phyloP scores from a whole-genome alignment of 2,113 vertebrate genomes.

The Trichomycterus rosablanca region DNA sequence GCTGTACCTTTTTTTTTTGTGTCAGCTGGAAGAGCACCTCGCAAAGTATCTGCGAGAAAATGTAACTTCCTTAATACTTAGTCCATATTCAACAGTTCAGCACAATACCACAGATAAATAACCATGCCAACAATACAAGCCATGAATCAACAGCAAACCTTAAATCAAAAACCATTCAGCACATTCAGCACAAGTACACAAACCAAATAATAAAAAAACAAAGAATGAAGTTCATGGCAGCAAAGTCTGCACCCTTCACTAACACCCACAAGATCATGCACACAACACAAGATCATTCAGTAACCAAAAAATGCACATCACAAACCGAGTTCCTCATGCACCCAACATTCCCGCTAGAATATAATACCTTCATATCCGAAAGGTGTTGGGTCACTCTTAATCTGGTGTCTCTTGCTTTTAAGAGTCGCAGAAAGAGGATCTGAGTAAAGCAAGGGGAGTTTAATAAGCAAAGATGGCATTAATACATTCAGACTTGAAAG shows the following conservation, averaged over 20 bases:
- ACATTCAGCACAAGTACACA: too few relatives aligned
- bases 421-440: slow-evolving; percentile 80
- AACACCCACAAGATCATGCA: slow-evolving; percentile 14
- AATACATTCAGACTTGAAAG: slow-evolving; percentile 1
- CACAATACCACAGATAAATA: slow-evolving; percentile 13
- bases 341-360: slow-evolving; percentile 17
- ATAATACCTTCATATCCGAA: slow-evolving; percentile 89
- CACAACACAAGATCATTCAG: not conserved
- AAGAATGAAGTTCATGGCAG: not conserved
- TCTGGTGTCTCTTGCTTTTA: slow-evolving; percentile 90
- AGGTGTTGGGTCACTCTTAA: slow-evolving; percentile 90
- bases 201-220: not conserved
- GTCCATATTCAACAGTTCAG: not conserved
- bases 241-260: not conserved
- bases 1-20: slow-evolving; percentile 65
- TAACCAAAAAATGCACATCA: not conserved
- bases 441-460: slow-evolving; percentile 44
- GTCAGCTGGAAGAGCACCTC: slow-evolving; percentile 70
- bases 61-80: slow-evolving; percentile 41
- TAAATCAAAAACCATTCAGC: not conserved
- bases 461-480: not conserved
- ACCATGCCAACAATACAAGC: slow-evolving; percentile 8
- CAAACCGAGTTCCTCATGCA: slow-evolving; percentile 31
- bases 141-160: not conserved
- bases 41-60: slow-evolving; percentile 75